These are phyloP conservation scores for Sinocyclocheilus rhinocerous DNA, from an alignment of 2,113 vertebrate genomes.

Conservation along the genomic window DNA sequence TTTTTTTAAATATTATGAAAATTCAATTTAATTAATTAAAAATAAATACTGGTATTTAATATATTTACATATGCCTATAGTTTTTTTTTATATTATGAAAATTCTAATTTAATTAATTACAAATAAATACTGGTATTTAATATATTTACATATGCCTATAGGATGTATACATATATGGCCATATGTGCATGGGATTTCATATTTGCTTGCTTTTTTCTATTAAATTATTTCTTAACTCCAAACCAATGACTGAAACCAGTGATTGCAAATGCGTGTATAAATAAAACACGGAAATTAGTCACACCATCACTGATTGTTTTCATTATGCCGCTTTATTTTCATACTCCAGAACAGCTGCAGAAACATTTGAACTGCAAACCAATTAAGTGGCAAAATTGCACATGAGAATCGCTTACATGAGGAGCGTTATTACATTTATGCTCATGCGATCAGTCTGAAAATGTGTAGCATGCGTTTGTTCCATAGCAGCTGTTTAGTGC, in stretches of 20 bases:
- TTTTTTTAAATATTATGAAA: not conserved
- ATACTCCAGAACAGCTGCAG: constrained; percentile 32
- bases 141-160: not conserved
- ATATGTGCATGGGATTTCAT: not conserved
- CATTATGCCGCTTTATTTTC: constrained; percentile 26
- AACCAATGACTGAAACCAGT: not conserved
- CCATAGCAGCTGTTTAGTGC: constrained; percentile 6
- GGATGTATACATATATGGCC: not conserved
- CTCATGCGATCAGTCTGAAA: not conserved
- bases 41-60: not conserved
- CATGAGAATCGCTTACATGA: constrained; percentile 1
- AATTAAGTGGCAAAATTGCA: not conserved
- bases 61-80: not conserved
- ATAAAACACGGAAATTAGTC: constrained; percentile 12
- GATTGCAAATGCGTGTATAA: not conserved
- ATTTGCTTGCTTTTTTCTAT: not conserved
- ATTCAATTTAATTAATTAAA: not conserved
- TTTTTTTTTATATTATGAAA: not conserved
- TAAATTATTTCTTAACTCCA: not conserved
- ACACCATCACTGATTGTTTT: constrained; percentile 23
- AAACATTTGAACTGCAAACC: constrained; percentile 21
- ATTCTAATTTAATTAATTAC: not conserved
- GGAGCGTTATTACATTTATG: not conserved
- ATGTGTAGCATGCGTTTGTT: not conserved
- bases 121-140: not conserved